These are phyloP conservation scores for Leucophenga varia DNA, from an alignment of 1,140 invertebrate genomes.

Conservation along the genomic window DNA sequence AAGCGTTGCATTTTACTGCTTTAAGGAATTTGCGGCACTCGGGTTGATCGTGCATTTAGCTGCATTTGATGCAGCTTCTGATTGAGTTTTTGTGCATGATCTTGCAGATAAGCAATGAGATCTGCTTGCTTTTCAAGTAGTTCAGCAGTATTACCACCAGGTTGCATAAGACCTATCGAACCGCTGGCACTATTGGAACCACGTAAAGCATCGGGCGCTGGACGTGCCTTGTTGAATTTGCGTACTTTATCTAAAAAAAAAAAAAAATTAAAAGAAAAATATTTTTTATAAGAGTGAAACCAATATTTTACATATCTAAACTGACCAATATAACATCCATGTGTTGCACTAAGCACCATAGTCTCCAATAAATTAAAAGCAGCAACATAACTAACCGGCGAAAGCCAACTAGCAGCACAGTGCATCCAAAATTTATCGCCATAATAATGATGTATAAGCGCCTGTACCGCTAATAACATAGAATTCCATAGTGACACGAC, in stretches of 20 bases:
- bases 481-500: slow-evolving; percentile 66
- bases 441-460: slow-evolving; percentile 66
- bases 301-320: slow-evolving; percentile 16
- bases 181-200: slow-evolving; percentile 58
- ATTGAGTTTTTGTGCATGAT: slow-evolving; percentile 58
- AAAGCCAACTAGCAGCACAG: slow-evolving; percentile 60
- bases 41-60: slow-evolving; percentile 33
- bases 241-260: slow-evolving; percentile 59
- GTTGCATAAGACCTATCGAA: slow-evolving; percentile 62
- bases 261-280: slow-evolving; percentile 1
- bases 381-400: slow-evolving; percentile 64
- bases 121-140: slow-evolving; percentile 67
- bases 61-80: slow-evolving; percentile 58
- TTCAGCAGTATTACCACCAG: slow-evolving; percentile 61
- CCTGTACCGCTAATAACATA: slow-evolving; percentile 61
- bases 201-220: slow-evolving; percentile 62
- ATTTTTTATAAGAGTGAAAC: too few species aligned
- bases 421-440: slow-evolving; percentile 62
- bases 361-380: slow-evolving; percentile 62
- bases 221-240: slow-evolving; percentile 62
- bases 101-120: slow-evolving; percentile 58
- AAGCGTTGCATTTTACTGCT: slow-evolving; percentile 1
- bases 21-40: slow-evolving; percentile 39
- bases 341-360: slow-evolving; percentile 60
- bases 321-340: slow-evolving; percentile 65